A percentile compares a stretch with the other conserved stretches of the same genome.
Evolutionary conservation across 2,113 vertebrate genomes (phyloP).

Genomic region (Tupaia tana): DNA sequence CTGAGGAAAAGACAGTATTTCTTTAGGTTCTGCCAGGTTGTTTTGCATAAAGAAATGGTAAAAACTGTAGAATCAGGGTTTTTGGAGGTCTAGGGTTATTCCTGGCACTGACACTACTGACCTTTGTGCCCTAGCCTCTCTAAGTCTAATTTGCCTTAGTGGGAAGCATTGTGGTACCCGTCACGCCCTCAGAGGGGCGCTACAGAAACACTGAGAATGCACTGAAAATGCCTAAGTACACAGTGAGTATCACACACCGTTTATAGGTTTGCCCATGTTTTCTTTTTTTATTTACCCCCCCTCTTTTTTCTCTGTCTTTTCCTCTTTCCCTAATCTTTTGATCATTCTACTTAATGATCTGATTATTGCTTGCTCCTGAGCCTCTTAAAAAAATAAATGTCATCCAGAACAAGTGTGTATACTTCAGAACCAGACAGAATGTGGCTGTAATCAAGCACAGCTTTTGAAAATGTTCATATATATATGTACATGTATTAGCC

Average conservation of each 20-base stretch:
- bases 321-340: not conserved
- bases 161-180: not conserved
- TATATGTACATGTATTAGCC: not conserved
- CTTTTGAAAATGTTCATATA: not conserved
- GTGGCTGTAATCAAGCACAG: not conserved
- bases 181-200: not conserved
- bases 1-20: not conserved
- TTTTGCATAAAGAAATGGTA: not conserved
- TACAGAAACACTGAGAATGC: not conserved
- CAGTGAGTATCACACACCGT: not conserved
- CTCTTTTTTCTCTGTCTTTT: not conserved
- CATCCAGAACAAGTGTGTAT: not conserved
- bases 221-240: not conserved
- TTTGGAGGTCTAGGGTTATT: not conserved
- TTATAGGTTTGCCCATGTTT: not conserved
- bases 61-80: not conserved
- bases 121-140: not conserved
- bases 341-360: not conserved
- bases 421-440: not conserved
- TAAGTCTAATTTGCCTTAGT: not conserved
- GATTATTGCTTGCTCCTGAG: not conserved
- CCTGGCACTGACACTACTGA: no score
- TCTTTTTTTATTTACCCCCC: not conserved
- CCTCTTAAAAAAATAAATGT: not conserved
- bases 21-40: not conserved